phyloP scores from a whole-genome alignment of 1,140 invertebrate species.

The Neodiprion pinetum region DNA sequence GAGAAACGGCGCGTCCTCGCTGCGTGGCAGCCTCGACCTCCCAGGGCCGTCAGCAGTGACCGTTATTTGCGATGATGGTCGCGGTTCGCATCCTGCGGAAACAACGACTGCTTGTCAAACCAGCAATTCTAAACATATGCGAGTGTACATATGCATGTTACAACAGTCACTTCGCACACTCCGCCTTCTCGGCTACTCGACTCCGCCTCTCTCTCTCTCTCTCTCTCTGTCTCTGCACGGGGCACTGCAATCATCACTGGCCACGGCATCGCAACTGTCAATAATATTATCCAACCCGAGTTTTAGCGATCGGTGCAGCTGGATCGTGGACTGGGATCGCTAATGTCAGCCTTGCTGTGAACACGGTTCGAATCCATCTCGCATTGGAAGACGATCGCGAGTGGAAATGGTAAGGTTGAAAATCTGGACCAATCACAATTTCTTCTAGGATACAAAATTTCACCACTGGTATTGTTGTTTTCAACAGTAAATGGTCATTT shows the following conservation, averaged over 20 bases:
- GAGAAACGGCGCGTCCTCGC: slow-evolving; percentile 36
- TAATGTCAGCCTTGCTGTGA: too few relatives aligned
- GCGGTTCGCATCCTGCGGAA: slow-evolving; percentile 49
- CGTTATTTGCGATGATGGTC: slow-evolving; percentile 32
- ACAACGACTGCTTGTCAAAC: slow-evolving; percentile 40
- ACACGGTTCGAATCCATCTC: too few relatives aligned
- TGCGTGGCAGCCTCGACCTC: slow-evolving; percentile 25
- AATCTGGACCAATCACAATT: too few relatives aligned
- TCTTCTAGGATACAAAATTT: too few relatives aligned
- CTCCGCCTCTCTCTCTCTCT: not conserved
- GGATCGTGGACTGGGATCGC: too few relatives aligned
- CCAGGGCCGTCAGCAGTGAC: slow-evolving; percentile 30
- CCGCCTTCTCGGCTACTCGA: not conserved
- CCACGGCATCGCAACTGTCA: not conserved
- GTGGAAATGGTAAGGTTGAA: too few relatives aligned
- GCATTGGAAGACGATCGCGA: too few relatives aligned
- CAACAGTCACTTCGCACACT: not conserved
- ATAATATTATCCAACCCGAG: not conserved
- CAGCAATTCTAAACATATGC: slow-evolving; percentile 27
- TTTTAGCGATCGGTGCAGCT: too few relatives aligned
- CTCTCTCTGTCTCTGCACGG: not conserved
- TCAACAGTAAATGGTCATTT: too few relatives aligned
- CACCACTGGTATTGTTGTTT: too few relatives aligned
- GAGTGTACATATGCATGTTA: not conserved
- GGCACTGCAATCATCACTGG: slow-evolving; percentile 21